Conservation (phyloP, 2,888 invertebrate genomes). For the Calephelis perditalis region DNA sequence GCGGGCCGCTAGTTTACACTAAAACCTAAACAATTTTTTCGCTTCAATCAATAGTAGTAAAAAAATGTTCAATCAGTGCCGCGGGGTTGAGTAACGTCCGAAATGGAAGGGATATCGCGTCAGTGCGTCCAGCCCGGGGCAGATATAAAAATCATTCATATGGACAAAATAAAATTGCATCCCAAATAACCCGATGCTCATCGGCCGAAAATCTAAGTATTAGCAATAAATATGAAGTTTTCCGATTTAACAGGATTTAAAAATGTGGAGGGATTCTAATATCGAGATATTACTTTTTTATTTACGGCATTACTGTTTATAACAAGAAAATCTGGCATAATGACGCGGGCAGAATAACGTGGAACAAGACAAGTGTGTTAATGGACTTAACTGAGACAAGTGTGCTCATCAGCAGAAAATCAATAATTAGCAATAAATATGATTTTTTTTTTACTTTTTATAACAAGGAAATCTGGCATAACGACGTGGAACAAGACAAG, state of each 20-base stretch:
- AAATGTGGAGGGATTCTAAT: conserved; percentile 49
- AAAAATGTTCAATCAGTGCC: conserved; percentile 39
- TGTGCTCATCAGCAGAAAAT: conserved; percentile 70
- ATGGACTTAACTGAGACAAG: too few species aligned
- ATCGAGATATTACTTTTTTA: conserved; percentile 58
- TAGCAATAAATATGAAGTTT: conserved; percentile 78
- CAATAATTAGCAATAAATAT: conserved; percentile 76
- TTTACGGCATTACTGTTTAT: conserved; percentile 61
- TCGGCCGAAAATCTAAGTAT: conserved; percentile 75
- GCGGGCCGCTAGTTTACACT: too few species aligned
- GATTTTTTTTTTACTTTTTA: conserved; percentile 49
- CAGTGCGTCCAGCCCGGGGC: conserved; percentile 50
- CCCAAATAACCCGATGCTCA: conserved; percentile 73
- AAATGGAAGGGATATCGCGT: conserved; percentile 53
- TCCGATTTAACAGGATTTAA: conserved; percentile 75
- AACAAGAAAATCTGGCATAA: too few species aligned
- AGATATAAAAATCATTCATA: conserved; percentile 77
- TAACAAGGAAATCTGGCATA: too few species aligned
- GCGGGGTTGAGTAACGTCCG: conserved; percentile 50
- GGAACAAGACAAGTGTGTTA: too few species aligned
- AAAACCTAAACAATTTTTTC: too few species aligned
- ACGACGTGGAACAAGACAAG: too few species aligned
- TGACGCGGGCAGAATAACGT: too few species aligned
- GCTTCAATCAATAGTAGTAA: too few species aligned
- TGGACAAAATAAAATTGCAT: conserved; percentile 78